Percentiles rank a stretch among this genome's conserved stretches.
Conservation (phyloP, 2,888 invertebrate species). For the Melieria omissa region DNA sequence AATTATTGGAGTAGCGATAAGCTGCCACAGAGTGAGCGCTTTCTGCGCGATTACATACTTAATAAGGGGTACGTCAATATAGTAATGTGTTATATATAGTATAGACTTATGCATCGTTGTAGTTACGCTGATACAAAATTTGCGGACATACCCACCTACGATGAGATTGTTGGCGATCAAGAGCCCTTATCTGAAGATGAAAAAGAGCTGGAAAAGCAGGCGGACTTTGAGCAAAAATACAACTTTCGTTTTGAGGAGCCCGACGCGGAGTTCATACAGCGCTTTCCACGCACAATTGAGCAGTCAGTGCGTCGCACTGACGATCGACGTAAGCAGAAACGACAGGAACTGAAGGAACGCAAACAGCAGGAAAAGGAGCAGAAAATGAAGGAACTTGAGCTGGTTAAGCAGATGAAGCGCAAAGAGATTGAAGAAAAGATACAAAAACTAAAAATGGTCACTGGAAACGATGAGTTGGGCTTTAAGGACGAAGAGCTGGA, state of each 20-base stretch:
- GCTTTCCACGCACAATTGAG: slow-evolving; percentile 90
- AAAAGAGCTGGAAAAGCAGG: slow-evolving; percentile 80
- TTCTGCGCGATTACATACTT: slow-evolving; percentile 90
- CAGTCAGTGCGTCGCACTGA: slow-evolving; percentile 84
- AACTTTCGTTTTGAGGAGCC: slow-evolving; percentile 98
- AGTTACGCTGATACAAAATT: slow-evolving; percentile 69
- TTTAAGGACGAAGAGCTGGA: slow-evolving; percentile 83
- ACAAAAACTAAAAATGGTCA: slow-evolving; percentile 84
- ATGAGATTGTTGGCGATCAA: slow-evolving; percentile 74
- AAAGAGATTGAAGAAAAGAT: slow-evolving; percentile 93
- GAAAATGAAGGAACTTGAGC: slow-evolving; percentile 87
- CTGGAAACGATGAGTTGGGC: slow-evolving; percentile 77
- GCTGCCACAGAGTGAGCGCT: slow-evolving; percentile 86
- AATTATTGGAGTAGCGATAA: slow-evolving; percentile 87
- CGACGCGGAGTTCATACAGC: slow-evolving; percentile 90
- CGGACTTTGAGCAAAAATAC: slow-evolving; percentile 92
- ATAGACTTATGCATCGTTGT: slow-evolving; percentile 33
- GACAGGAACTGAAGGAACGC: slow-evolving; percentile 78
- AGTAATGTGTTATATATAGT: neutral
- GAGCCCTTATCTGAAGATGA: slow-evolving; percentile 82
- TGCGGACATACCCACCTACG: slow-evolving; percentile 72
- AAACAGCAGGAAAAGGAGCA: slow-evolving; percentile 82
- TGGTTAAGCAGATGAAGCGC: slow-evolving; percentile 85
- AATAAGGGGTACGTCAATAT: slow-evolving; percentile 75
- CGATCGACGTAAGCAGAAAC: slow-evolving; percentile 80